Evolutionary conservation across 2,797 vertebrate genomes (phyloP), one percentile per base, ranked within the genome.

Genomic region (Lerista edwardsae): DNA sequence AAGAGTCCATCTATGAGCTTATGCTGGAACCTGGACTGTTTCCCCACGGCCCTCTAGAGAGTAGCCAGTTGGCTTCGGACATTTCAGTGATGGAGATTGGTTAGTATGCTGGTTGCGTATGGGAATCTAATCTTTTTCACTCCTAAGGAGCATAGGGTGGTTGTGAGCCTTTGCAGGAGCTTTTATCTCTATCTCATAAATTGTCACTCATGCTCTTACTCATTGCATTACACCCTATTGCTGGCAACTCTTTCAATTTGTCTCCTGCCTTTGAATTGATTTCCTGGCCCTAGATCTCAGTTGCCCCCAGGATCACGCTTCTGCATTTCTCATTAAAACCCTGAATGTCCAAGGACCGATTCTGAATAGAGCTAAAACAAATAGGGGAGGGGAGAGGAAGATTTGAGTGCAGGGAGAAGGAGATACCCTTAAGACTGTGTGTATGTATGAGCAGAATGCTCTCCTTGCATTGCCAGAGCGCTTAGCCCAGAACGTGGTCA

Each of bases 401-500:
- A 7, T 23, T 25, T 61, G 31, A 14, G 31, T 67, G 64, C 8
- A 9, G 64, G 4, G 31, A 34, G n/a, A 27, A 11, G 65, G 3
- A 55, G 2, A 55, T 14, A 25, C 47, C 27, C 36, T 47, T 61
- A 47, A 39, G 21, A 1, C 0, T 12, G 9, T 36, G 11, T 14
- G 0, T 23, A 15, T 23, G 36, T 23, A 15, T 23, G 36, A 27
- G 7, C 68, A 10, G 36, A 9, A 71, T 34, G 68, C 36, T 39
- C 4, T 71, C 68, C 21, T 75, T 75, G 41, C 2, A 10, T 67
- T 69, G 2, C 4, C 73, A 86, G 84, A 86, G 41, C 79, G 12
- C 39, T 64, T 86, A 1, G 96, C 96, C 19, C 97, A 98, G 95
- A 98, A 96, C 31, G 97, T 98, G 94, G 94, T 98, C 80, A 98